Percentiles rank a stretch among this genome's conserved stretches.
These are phyloP conservation scores for Microcebus griseorufus DNA, from an alignment of 2,113 vertebrate species.

Conservation along the genomic window DNA sequence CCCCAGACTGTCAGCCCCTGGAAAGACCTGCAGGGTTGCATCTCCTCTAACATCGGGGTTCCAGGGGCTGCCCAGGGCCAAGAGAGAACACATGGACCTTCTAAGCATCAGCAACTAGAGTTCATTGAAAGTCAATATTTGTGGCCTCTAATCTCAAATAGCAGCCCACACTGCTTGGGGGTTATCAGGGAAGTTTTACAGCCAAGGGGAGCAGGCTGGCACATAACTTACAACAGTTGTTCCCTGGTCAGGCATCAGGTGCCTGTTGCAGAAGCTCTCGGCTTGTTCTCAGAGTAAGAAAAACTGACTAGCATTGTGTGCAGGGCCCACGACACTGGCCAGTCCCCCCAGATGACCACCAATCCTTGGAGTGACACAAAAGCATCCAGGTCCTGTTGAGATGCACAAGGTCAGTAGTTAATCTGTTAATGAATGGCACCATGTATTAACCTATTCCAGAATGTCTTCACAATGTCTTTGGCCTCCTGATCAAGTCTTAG, in stretches of 20 bases:
- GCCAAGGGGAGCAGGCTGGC: background rate
- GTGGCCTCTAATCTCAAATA: background rate
- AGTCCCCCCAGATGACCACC: background rate
- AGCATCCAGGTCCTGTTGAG: background rate
- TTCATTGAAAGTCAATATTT: background rate
- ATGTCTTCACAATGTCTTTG: background rate
- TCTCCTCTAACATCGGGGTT: background rate
- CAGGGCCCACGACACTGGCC: background rate
- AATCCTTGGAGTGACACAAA: background rate
- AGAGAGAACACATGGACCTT: background rate
- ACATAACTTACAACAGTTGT: background rate
- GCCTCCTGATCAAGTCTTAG: background rate
- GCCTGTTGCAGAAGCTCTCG: background rate
- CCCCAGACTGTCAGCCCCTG: background rate
- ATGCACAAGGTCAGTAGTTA: background rate
- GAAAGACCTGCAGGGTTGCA: background rate
- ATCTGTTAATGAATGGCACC: background rate
- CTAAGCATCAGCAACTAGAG: background rate
- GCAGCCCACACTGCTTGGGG: background rate
- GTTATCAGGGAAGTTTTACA: background rate
- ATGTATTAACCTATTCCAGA: background rate
- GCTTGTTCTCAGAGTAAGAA: background rate
- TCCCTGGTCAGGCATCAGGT: background rate
- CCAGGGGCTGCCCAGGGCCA: background rate
- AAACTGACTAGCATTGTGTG: background rate